Base-by-base conservation (phyloP, 2,797 vertebrate species). In the Ciconia nigra region DNA sequence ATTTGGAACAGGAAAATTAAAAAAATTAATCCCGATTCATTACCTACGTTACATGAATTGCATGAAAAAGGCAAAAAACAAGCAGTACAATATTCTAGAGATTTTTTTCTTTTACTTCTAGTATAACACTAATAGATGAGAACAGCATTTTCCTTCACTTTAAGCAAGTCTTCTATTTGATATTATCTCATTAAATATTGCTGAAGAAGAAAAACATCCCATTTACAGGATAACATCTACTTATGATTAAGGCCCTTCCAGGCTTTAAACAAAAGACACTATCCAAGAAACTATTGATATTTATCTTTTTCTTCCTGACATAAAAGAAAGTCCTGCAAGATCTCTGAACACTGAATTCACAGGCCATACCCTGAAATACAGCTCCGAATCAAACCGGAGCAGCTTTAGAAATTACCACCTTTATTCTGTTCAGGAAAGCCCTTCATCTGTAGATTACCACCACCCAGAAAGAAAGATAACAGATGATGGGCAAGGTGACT, bases 211-310 rank as follows among this genome's bases (percentile, higher is more conserved):
- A 87, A 78, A 83, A 31, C 78, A 82, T 37, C 78, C 85, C 92
- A 89, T 83, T 89, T 82, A 28, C 47, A 52, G 87, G 93, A 94
- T 95, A 95, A 91, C 92, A 84, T 91, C 91, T 88, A 70, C 81
- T 81, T 28, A 4, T 1, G 13, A 66, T 35, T 22, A 37, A 78
- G 61, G 42, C 66, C 87, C 93, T 94, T 31, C 65, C 72, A 95
- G 94, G 77, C 96, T 93, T 51, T 29, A 70, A 83, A 39, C 21
- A 57, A 5, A 16, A 91, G 54, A 12, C 57, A 4, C 70, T 26
- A 13, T 2, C 80, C 89, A 89, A 66, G 73, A 86, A 95, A 55
- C 82, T 1, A 41, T 0, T 16, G 78, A 57, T 84, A 67, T 55
- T 63, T 54, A 62, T 90, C 77, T 78, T 55, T 59, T 58, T 42